phyloP scores from a whole-genome alignment of 1,140 invertebrate genomes.

The Aphidius ervi region DNA sequence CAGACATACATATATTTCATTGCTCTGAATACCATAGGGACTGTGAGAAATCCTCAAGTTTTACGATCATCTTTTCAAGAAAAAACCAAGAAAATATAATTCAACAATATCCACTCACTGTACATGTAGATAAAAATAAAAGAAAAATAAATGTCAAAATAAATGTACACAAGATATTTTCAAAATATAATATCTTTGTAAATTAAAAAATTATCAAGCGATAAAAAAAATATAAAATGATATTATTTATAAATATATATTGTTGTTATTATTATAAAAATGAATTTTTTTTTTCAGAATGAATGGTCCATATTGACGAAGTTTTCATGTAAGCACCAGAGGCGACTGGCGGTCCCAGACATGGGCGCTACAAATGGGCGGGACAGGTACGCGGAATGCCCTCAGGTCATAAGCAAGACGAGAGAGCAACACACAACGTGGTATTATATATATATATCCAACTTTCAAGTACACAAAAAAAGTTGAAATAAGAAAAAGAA shows the following conservation, averaged over 20 bases:
- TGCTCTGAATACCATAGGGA: conserved; percentile 1
- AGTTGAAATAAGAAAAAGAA: conserved; percentile 4
- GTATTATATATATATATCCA: neutral
- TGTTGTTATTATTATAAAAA: no score
- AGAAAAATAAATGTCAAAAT: neutral
- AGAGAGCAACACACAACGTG: conserved; percentile 33
- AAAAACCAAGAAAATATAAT: conserved; percentile 2
- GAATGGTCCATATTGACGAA: no score
- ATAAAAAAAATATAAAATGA: no score
- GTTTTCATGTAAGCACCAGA: conserved; percentile 13
- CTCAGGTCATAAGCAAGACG: conserved; percentile 40
- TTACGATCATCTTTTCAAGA: neutral
- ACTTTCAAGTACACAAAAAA: no score
- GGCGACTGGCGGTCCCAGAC: conserved; percentile 40
- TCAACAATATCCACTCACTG: neutral
- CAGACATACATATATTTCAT: neutral
- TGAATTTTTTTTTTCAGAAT: no score
- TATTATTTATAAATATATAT: no score
- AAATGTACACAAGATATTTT: no score
- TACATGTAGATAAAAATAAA: neutral
- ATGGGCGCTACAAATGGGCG: conserved; percentile 51
- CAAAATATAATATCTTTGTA: no score
- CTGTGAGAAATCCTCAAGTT: conserved; percentile 9
- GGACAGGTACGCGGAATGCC: conserved; percentile 40
- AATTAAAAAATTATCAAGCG: no score